phyloP scores from a whole-genome alignment of 1,140 invertebrate species.

The Pissodes strobi region DNA sequence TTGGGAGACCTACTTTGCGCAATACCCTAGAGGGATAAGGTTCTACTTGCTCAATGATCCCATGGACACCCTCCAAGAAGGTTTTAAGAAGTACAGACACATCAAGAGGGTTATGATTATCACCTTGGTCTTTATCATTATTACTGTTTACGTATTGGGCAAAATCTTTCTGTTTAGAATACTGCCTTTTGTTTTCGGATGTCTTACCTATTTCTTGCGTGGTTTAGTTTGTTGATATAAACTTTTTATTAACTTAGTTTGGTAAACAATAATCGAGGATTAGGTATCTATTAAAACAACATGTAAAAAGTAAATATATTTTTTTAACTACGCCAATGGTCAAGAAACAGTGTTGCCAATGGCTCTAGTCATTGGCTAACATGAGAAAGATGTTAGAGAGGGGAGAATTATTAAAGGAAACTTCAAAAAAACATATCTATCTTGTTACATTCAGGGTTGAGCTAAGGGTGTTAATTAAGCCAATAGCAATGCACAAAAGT shows the following conservation, averaged over 20 bases:
- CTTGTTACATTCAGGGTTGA: no score
- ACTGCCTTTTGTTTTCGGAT: slow-evolving; percentile 12
- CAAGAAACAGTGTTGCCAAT: no score
- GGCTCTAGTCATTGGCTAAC: no score
- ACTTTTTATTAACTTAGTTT: not conserved
- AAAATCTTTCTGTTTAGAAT: slow-evolving; percentile 34
- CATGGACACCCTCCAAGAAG: slow-evolving; percentile 55
- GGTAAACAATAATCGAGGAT: not conserved
- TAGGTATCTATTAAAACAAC: no score
- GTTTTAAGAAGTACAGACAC: slow-evolving; percentile 15
- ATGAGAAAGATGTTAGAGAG: no score
- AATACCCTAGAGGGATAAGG: slow-evolving; percentile 63
- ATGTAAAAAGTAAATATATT: no score
- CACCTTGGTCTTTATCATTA: not conserved
- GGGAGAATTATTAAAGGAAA: no score
- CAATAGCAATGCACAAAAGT: no score
- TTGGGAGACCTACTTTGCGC: slow-evolving; percentile 65
- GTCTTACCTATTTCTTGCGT: not conserved
- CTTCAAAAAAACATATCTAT: no score
- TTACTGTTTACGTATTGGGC: slow-evolving; percentile 19
- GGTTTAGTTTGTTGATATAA: slow-evolving; percentile 2
- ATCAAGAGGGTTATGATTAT: slow-evolving; percentile 15
- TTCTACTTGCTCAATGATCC: slow-evolving; percentile 66
- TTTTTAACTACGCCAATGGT: not conserved
- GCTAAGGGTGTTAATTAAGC: no score